Evolutionary conservation across 2,113 vertebrate genomes (phyloP), one percentile per base, ranked within the genome.

Genomic region (Vulpes lagopus): DNA sequence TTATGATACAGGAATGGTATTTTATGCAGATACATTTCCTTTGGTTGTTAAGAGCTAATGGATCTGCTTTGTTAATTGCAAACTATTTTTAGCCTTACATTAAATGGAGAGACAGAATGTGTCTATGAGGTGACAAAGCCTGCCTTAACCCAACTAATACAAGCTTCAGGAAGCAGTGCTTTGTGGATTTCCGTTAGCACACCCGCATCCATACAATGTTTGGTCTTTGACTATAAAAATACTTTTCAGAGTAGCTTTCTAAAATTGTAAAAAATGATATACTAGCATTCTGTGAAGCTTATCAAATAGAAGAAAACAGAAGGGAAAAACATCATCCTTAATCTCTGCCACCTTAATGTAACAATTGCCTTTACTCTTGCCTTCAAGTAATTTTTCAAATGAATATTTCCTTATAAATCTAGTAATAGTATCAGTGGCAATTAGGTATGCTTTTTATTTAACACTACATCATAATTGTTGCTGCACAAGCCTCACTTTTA

Each of bases 31-130:
- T 82, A 71, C 22, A 20, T 73, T 69, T 62, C 30, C 32, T 93
- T 91, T 69, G 85, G 74, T 57, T 82, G 38, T 49, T 69, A 51
- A 93, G 57, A 97, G 59, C 83, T 95, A 83, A 81, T 82, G 51
- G 65, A 71, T 55, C 32, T 90, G 85, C 71, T 60, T 83, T 64
- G 43, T 81, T 93, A 62, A 96, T 89, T 91, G 67, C 4, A 62
- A 83, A 22, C 62, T 85, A 51, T 60, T 89, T 97, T 93, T 82
- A 64, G 86, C 53, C 32, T 51, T 81, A 55, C 10, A 38, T 74
- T 69, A 55, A 55, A 22, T 59, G 38, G 12, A 89, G 53, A 83
- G 49, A 59, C 51, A 43, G 51, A 60, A 23, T 74, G 55, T 19
- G 82, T 84, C 60, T 69, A 15, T 20, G 25, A 43, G 9, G 17